These are phyloP conservation scores for Dicentrarchus labrax DNA, from an alignment of 2,113 vertebrate species.

Conservation along the genomic window DNA sequence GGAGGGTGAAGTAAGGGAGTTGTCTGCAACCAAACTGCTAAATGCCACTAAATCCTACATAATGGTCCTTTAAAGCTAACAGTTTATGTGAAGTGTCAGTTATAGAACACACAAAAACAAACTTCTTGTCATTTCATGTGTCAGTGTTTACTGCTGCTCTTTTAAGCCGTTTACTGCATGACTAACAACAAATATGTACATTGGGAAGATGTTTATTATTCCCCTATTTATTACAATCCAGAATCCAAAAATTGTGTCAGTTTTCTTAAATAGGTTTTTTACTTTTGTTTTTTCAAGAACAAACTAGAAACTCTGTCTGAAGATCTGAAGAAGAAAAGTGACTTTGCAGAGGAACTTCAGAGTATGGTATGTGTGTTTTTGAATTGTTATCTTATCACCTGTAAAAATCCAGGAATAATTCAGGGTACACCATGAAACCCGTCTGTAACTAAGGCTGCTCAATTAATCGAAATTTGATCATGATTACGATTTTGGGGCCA, in stretches of 20 bases:
- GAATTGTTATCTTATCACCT: not conserved
- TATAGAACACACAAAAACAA: not conserved
- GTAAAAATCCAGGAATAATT: not conserved
- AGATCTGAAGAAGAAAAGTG: conserved; percentile 85
- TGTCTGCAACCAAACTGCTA: too few species aligned
- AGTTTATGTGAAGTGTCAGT: not conserved
- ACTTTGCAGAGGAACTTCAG: conserved; percentile 84
- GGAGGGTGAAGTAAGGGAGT: too few species aligned
- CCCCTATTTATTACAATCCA: not conserved
- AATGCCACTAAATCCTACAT: too few species aligned
- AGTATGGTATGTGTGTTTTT: conserved; percentile 68
- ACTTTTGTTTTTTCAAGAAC: conserved; percentile 76
- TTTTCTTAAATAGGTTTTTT: not conserved
- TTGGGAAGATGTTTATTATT: not conserved
- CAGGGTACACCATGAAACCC: not conserved
- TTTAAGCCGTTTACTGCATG: not conserved
- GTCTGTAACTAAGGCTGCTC: too few species aligned
- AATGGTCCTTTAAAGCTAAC: too few species aligned
- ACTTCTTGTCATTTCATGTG: too few species aligned
- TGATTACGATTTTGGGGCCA: too few species aligned
- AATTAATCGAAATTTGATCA: too few species aligned
- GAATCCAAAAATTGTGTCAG: not conserved
- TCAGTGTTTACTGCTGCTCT: not conserved
- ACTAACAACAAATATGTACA: not conserved
- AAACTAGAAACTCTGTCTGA: conserved; percentile 81